phyloP scores from a whole-genome alignment of 2,888 invertebrate species.

The Xestia xanthographa region DNA sequence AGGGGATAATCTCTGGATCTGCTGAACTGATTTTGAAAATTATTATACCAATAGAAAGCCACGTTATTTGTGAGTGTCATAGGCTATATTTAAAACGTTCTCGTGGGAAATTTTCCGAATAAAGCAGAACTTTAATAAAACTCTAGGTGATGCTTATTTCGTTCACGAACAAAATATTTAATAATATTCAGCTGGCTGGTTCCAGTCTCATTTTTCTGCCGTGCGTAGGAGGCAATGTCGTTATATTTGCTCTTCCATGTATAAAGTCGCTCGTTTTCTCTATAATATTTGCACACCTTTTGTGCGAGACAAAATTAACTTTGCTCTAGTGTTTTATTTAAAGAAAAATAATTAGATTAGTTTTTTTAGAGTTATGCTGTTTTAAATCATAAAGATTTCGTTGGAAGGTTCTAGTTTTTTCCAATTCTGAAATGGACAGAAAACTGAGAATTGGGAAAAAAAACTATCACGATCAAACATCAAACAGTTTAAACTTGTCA shows the following conservation, averaged over 20 bases:
- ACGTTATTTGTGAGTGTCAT: too few species aligned
- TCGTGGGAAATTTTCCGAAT: too few species aligned
- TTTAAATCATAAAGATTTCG: not conserved
- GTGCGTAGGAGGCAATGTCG: constrained; percentile 21
- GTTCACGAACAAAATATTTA: constrained; percentile 19
- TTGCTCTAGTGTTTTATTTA: not conserved
- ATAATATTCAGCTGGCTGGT: constrained; percentile 36
- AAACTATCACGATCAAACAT: not conserved
- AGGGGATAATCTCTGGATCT: too few species aligned
- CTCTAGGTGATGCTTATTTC: not conserved
- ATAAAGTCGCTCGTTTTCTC: constrained; percentile 12
- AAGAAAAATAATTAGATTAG: not conserved
- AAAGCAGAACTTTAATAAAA: not conserved
- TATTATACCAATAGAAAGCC: too few species aligned
- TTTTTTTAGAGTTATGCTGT: not conserved
- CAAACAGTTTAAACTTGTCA: not conserved
- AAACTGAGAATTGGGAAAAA: not conserved
- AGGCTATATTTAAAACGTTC: too few species aligned
- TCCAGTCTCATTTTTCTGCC: constrained; percentile 24
- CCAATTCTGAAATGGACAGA: not conserved
- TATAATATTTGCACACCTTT: constrained; percentile 38
- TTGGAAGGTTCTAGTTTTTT: not conserved
- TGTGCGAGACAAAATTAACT: constrained; percentile 20
- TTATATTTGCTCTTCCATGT: constrained; percentile 19
- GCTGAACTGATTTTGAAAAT: too few species aligned